Evolutionary conservation across 1,140 invertebrate genomes (phyloP).

Genomic region (Dreissena polymorpha): DNA sequence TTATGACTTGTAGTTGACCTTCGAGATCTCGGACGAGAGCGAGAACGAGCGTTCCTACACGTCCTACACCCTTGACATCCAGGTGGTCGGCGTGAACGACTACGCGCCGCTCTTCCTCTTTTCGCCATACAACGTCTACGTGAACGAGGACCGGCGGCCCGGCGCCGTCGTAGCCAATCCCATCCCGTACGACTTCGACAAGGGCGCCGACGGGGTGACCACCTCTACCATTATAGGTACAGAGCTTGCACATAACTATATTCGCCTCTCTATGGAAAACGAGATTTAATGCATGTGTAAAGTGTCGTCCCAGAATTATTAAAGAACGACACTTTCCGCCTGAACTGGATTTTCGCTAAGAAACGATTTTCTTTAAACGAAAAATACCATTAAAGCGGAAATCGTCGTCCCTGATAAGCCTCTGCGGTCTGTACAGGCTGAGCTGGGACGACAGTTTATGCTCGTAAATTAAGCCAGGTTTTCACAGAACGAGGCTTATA

Average conservation of each 20-base stretch:
- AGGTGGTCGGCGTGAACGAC: conserved; percentile 45
- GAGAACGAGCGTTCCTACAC: conserved; percentile 5
- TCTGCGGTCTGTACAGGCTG: too few species aligned
- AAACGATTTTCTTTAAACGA: too few species aligned
- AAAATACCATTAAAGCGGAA: too few species aligned
- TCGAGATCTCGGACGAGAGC: conserved; percentile 25
- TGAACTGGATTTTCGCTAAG: too few species aligned
- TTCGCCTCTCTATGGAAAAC: too few species aligned
- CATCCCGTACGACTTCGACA: conserved; percentile 54
- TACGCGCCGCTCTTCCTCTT: conserved; percentile 52
- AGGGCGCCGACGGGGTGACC: conserved; percentile 40
- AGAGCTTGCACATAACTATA: background rate
- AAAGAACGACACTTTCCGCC: too few species aligned
- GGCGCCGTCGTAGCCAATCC: conserved; percentile 31
- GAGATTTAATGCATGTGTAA: too few species aligned
- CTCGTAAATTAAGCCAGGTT: too few species aligned
- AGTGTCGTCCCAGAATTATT: background rate
- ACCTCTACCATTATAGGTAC: conserved; percentile 44
- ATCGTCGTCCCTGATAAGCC: too few species aligned
- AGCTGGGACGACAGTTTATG: too few species aligned
- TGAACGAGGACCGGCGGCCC: conserved; percentile 43
- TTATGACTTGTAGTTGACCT: conserved; percentile 21
- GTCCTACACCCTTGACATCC: conserved; percentile 35
- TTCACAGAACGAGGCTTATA: too few species aligned
- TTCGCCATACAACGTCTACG: conserved; percentile 51